Evolutionary conservation across 2,888 invertebrate species (phyloP), one percentile per base, ranked within the genome.

Genomic region (Cataglyphis altisquamis): DNA sequence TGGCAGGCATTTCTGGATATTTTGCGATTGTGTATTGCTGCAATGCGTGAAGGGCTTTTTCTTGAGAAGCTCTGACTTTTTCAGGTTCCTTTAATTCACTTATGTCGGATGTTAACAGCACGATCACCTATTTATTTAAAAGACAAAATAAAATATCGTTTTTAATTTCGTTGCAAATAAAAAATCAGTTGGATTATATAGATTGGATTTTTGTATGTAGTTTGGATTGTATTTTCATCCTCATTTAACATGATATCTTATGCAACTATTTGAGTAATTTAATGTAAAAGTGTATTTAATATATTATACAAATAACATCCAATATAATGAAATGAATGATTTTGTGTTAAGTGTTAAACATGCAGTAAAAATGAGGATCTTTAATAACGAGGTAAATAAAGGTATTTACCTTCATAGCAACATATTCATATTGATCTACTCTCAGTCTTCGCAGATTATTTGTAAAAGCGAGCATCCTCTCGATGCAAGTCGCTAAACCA

Each of bases 371-470:
- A 55, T 25, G 4, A 55, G 36, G 21, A 57, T 39, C 5, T 57
- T 72, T 29, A 62, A 72, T 21, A 21, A 25, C 0, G 52, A 48
- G 63, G 21, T 21, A 21, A 32, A 3, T 9, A 5, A 67, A 57
- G 41, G 15, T 18, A 88, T 93, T 94, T 95, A 98, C 99, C 96
- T 99, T 99, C 96, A 99, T 97, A 90, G 98, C 98, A 90, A 99
- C 98, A 95, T 98, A 99, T 95, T 99, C 99, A 95, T 98, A 98
- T 92, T 98, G 97, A 95, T 99, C 99, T 55, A 99, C 98, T 91
- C 98, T 96, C 88, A 99, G 96, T 89, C 98, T 95, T 91, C 98
- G 96, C 92, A 99, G 95, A 95, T 99, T 98, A 94, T 99, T 98
- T 0, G 99, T 98, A 95, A 99, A 97, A 94, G 98, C 98, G 90